These are phyloP conservation scores for Electrophaes corylata DNA, from an alignment of 2,888 invertebrate genomes.

Conservation along the genomic window DNA sequence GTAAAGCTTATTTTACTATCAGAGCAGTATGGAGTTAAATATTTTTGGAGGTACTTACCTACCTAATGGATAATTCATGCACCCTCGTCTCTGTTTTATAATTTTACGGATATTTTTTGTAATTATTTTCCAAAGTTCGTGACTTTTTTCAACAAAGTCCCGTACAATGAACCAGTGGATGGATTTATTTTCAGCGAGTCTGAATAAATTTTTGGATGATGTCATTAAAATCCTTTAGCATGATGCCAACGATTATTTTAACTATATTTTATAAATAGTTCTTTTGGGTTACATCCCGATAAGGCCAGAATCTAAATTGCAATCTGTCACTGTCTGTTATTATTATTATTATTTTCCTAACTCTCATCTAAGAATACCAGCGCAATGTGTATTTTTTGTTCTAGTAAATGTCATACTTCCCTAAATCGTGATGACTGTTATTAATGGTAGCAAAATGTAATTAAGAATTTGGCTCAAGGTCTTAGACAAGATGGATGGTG, in stretches of 20 bases:
- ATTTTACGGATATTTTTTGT: constrained; percentile 71
- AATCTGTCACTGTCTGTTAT: too few species aligned
- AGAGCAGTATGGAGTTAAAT: constrained; percentile 3
- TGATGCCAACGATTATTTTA: constrained; percentile 3
- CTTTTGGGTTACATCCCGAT: too few species aligned
- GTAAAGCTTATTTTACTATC: neutral
- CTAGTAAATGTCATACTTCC: constrained; percentile 24
- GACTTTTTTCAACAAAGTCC: constrained; percentile 47
- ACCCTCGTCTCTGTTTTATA: constrained; percentile 71
- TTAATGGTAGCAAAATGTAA: constrained; percentile 38
- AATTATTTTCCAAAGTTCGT: constrained; percentile 69
- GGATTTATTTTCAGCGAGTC: constrained; percentile 27
- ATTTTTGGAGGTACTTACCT: constrained; percentile 3
- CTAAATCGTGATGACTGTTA: constrained; percentile 30
- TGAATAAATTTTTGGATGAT: constrained; percentile 21
- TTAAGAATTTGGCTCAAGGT: constrained; percentile 41
- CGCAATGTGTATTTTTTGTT: constrained; percentile 9
- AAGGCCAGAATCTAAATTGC: too few species aligned
- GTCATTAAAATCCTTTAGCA: constrained; percentile 8
- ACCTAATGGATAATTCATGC: constrained; percentile 82
- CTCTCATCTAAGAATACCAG: too few species aligned
- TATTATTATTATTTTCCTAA: too few species aligned
- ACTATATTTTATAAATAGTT: constrained; percentile 2
- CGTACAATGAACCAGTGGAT: constrained; percentile 38
- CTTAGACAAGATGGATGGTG: constrained; percentile 41